Base-by-base conservation (phyloP, 1,140 invertebrate species). In the Orchesella cincta region DNA sequence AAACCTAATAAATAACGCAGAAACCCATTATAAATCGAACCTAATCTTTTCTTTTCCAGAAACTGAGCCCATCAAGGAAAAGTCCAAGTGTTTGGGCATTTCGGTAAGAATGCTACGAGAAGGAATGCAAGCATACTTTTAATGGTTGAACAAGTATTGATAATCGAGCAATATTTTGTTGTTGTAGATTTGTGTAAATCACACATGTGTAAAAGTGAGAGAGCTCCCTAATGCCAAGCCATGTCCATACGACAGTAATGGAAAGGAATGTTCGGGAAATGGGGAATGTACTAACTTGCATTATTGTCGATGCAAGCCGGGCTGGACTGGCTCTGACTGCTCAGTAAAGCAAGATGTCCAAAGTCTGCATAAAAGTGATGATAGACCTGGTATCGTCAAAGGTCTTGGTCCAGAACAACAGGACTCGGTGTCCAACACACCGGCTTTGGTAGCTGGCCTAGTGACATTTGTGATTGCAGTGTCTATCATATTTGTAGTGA, bases 231-330 rank as follows among this genome's bases (percentile, higher is more conserved):
- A 93, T 85, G 91, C 92, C 85, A 92, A 90, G 75, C 92, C 92
- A 84, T 98, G 96, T 87, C 94, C 94, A 46, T 93, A 90, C 76
- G 96, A 95, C 85, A 92, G 92, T 85, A 89, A 92, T 83, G 92
- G 93, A 83, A 86, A 91, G 79, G 93, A 96, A 84, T 98, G 97
- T 86, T 98, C 96, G 46, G 93, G 93, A 52, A 91, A 94, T 87
- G 96, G 96, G 86, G 94, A 93, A 62, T 99, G 97, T 86, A 96
- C 96, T 0, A 98, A 97, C 85, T 87, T 90, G 39, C 95, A 96
- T 85, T 93, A 91, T 80, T 98, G 97, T 86, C 92, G 93, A 83
- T 98, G 97, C 87, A 88, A 93, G 82, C 86, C 87, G 64, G 95
- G 95, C 67, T 98, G 94, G 94, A 90, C 88, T 34, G 95, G 95